Conservation (phyloP, 2,797 vertebrate species). For the Lindbergichthys nudifrons region DNA sequence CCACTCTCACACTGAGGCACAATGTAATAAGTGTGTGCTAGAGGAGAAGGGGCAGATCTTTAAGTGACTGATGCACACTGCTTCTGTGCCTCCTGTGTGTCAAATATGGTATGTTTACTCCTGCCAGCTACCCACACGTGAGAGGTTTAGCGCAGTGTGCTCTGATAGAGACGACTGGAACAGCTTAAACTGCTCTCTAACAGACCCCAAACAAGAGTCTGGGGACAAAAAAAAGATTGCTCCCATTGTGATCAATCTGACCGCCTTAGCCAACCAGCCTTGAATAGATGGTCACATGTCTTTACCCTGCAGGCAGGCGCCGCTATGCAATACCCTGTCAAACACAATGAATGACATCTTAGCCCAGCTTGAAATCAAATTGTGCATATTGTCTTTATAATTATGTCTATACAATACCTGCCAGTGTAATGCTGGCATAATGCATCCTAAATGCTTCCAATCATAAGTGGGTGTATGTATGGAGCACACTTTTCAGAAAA, state of each 20-base stretch:
- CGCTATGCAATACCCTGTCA: not conserved
- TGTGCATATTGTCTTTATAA: constrained; percentile 37
- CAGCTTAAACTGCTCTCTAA: constrained; percentile 53
- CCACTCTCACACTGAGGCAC: constrained; percentile 53
- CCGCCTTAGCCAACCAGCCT: constrained; percentile 55
- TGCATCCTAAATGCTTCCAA: not conserved
- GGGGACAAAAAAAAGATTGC: constrained; percentile 53
- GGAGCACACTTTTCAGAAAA: constrained; percentile 3
- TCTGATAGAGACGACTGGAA: constrained; percentile 65
- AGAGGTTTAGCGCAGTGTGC: constrained; percentile 63
- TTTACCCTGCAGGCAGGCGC: constrained; percentile 43
- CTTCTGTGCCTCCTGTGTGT: constrained; percentile 35
- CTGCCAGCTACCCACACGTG: constrained; percentile 48
- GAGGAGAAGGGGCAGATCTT: constrained; percentile 31
- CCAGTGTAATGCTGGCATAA: not conserved
- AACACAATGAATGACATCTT: constrained; percentile 26
- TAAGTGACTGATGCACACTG: constrained; percentile 46
- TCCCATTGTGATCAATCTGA: constrained; percentile 72
- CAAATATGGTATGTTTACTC: constrained; percentile 56
- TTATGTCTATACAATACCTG: constrained; percentile 18
- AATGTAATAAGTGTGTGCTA: constrained; percentile 53
- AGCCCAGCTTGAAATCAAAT: constrained; percentile 15
- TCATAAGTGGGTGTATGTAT: not conserved
- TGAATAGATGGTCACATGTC: constrained; percentile 63
- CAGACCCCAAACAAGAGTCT: constrained; percentile 64